These are phyloP conservation scores for Meleagris gallopavo DNA, from an alignment of 2,113 vertebrate genomes.

Conservation along the genomic window DNA sequence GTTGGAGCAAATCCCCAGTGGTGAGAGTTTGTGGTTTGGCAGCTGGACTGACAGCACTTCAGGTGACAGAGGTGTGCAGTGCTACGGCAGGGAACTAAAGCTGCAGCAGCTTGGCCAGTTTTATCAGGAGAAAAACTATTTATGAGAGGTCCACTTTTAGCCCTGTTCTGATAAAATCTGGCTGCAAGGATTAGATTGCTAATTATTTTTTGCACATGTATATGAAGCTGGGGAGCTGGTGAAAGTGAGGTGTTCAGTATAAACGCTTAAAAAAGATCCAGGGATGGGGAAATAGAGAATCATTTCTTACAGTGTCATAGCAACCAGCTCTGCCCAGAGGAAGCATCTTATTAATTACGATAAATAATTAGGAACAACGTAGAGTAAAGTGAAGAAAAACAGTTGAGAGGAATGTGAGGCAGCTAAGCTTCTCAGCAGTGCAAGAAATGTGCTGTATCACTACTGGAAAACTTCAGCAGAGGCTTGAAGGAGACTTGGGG, in stretches of 20 bases:
- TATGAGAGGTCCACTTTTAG: neutral
- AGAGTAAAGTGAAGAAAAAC: constrained; percentile 28
- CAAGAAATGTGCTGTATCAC: neutral
- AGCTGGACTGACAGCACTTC: rapidly evolving
- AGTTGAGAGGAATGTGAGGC: neutral
- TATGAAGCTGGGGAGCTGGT: neutral
- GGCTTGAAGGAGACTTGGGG: neutral
- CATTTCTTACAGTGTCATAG: constrained; percentile 3
- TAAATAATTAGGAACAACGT: constrained; percentile 37
- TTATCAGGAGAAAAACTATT: neutral
- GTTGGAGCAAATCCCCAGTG: neutral
- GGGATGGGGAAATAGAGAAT: neutral
- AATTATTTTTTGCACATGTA: neutral
- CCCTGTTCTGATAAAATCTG: neutral
- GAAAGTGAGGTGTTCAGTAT: neutral
- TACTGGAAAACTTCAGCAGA: neutral
- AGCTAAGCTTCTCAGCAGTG: constrained; percentile 16
- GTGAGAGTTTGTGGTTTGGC: neutral
- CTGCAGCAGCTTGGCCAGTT: neutral
- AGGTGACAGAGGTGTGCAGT: neutral
- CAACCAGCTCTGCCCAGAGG: constrained; percentile 24
- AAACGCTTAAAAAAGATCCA: constrained; percentile 19
- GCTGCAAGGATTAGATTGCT: neutral
- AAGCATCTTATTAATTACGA: constrained; percentile 27
- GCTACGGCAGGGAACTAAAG: neutral